Percentiles rank a stretch among this genome's conserved stretches.
These are phyloP conservation scores for Balearica regulorum DNA, from an alignment of 2,797 vertebrate genomes.

Conservation along the genomic window DNA sequence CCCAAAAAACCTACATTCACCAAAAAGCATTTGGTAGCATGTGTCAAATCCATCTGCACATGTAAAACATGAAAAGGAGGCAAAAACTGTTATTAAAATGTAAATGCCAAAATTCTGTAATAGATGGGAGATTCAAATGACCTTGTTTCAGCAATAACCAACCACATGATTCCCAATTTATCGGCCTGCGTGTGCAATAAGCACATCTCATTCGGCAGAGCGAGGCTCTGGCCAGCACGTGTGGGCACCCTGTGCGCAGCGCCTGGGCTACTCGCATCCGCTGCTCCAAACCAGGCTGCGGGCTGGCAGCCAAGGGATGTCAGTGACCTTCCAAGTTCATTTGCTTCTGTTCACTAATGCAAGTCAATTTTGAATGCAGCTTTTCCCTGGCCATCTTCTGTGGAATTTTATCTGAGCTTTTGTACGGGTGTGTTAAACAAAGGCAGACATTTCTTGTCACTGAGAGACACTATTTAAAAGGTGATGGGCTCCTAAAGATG, in stretches of 20 bases:
- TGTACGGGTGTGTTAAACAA: neutral
- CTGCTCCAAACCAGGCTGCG: neutral
- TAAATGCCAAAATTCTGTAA: neutral
- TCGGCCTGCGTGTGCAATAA: rapidly evolving
- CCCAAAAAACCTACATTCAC: neutral
- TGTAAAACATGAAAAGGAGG: neutral
- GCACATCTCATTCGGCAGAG: neutral
- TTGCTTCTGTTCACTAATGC: neutral
- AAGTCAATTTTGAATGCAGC: neutral
- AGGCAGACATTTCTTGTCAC: neutral
- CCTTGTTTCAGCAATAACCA: neutral
- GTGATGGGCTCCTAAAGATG: neutral
- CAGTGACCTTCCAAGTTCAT: neutral
- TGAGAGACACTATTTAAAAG: neutral
- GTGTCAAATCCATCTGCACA: slow-evolving; percentile 28
- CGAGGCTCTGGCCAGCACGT: neutral
- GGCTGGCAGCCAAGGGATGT: neutral
- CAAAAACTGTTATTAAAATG: neutral
- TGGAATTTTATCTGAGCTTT: neutral
- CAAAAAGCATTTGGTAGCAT: neutral
- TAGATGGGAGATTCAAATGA: neutral
- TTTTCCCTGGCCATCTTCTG: neutral
- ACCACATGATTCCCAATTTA: rapidly evolving
- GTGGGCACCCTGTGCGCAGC: neutral
- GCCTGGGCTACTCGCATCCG: neutral